These are phyloP conservation scores for Gobio occitaniae DNA, from an alignment of 2,797 vertebrate genomes.

Conservation along the genomic window DNA sequence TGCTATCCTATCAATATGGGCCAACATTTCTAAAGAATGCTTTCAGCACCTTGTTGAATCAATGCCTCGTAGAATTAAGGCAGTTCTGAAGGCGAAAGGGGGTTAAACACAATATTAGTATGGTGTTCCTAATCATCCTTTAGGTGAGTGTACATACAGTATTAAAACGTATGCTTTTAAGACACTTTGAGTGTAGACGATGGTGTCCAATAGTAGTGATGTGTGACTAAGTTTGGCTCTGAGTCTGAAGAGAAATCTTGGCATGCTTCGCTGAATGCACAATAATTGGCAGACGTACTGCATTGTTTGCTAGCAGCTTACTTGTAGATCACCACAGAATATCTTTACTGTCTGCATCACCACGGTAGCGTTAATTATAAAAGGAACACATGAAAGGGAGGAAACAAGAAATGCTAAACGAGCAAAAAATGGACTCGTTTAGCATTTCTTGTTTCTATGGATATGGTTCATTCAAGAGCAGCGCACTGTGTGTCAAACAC, in stretches of 20 bases:
- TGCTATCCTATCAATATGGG: no score
- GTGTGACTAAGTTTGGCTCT: background rate
- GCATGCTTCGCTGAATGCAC: background rate
- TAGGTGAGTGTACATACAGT: background rate
- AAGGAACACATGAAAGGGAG: background rate
- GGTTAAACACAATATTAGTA: no score
- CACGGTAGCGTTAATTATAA: slow-evolving; percentile 23
- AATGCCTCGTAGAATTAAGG: no score
- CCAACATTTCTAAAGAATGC: no score
- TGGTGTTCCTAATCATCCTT: no score
- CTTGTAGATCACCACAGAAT: background rate
- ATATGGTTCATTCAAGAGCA: slow-evolving; percentile 50
- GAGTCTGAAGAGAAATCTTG: background rate
- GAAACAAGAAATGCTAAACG: slow-evolving; percentile 1
- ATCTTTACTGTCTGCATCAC: slow-evolving; percentile 2
- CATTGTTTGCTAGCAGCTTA: slow-evolving; percentile 5
- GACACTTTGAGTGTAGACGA: background rate
- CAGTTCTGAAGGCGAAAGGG: no score
- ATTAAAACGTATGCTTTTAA: background rate
- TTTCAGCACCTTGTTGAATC: no score
- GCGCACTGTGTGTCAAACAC: slow-evolving; percentile 22
- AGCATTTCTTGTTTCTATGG: slow-evolving; percentile 59
- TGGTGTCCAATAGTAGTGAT: slow-evolving; percentile 7
- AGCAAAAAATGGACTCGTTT: slow-evolving; percentile 3
- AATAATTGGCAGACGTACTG: slow-evolving; percentile 4